Percentiles rank a stretch among this genome's conserved stretches.
phyloP scores from a whole-genome alignment of 2,888 invertebrate species.

The Monopis laevigella region DNA sequence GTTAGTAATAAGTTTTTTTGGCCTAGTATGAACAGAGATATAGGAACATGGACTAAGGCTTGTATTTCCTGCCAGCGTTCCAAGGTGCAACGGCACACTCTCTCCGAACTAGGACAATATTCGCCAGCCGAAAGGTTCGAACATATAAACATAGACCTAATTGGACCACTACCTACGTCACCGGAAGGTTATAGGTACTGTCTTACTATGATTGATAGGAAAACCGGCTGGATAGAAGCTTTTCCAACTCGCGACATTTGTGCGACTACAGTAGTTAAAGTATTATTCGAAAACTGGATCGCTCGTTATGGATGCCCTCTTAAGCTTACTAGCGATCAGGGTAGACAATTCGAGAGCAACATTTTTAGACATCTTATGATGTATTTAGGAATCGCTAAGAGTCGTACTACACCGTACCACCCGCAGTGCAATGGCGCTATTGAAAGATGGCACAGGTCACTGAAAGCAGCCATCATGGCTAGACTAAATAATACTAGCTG shows the following conservation, averaged over 20 bases:
- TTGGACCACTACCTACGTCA: neutral
- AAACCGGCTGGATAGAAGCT: conserved; percentile 25
- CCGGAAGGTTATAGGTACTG: conserved; percentile 2
- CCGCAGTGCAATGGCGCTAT: conserved; percentile 19
- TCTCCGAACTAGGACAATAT: conserved; percentile 14
- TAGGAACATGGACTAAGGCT: conserved; percentile 12
- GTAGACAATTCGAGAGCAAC: neutral
- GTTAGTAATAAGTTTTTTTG: conserved; percentile 10
- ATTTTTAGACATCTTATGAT: conserved; percentile 17
- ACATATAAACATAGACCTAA: neutral
- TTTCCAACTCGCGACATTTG: conserved; percentile 23
- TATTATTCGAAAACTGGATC: conserved; percentile 22
- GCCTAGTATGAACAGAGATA: conserved; percentile 16
- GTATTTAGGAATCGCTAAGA: conserved; percentile 18
- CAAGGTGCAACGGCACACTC: conserved; percentile 17
- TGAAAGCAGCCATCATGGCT: conserved; percentile 21
- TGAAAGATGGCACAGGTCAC: conserved; percentile 21
- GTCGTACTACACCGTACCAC: conserved; percentile 14
- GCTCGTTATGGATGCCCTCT: conserved; percentile 21
- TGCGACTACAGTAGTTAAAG: conserved; percentile 24
- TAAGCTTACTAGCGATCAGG: conserved; percentile 12
- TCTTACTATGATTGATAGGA: conserved; percentile 22
- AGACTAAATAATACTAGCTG: conserved; percentile 16
- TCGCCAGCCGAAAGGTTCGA: conserved; percentile 5
- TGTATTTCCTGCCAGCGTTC: conserved; percentile 16